Evolutionary conservation across 2,113 vertebrate genomes (phyloP).

Genomic region (Butorides virescens): DNA sequence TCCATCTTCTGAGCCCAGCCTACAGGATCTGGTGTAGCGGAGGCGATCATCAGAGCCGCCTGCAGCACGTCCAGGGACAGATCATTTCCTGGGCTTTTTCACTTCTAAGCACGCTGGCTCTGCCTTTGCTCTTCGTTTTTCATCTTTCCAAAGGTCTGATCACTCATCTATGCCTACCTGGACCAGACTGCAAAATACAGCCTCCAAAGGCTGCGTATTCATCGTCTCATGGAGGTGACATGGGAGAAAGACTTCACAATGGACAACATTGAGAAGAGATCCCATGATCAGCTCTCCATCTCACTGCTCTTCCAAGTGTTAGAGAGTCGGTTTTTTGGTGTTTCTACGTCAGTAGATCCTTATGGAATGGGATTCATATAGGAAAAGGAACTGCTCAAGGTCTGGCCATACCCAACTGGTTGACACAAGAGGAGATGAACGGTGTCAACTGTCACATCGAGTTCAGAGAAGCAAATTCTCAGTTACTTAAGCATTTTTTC

Average conservation of each 20-base stretch:
- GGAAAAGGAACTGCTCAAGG: not conserved
- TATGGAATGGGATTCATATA: no score
- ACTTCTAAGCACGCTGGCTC: not conserved
- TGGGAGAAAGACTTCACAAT: not conserved
- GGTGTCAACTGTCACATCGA: not conserved
- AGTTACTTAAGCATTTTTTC: not conserved
- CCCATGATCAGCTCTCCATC: not conserved
- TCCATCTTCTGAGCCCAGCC: not conserved
- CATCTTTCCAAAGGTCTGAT: not conserved
- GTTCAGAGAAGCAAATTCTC: not conserved
- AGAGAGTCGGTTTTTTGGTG: not conserved
- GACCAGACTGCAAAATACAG: not conserved
- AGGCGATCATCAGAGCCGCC: not conserved
- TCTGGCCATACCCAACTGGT: not conserved
- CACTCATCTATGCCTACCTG: not conserved
- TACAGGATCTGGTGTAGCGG: not conserved
- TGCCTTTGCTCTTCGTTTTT: not conserved
- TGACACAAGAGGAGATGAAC: not conserved
- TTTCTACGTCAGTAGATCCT: not conserved
- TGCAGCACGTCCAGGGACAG: not conserved
- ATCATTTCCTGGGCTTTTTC: not conserved
- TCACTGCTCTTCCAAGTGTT: not conserved
- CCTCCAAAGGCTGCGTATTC: not conserved
- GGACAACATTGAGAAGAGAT: not conserved
- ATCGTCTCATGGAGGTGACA: no score